These are phyloP conservation scores for Pheosia tremula DNA, from an alignment of 2,888 invertebrate genomes.

Conservation along the genomic window DNA sequence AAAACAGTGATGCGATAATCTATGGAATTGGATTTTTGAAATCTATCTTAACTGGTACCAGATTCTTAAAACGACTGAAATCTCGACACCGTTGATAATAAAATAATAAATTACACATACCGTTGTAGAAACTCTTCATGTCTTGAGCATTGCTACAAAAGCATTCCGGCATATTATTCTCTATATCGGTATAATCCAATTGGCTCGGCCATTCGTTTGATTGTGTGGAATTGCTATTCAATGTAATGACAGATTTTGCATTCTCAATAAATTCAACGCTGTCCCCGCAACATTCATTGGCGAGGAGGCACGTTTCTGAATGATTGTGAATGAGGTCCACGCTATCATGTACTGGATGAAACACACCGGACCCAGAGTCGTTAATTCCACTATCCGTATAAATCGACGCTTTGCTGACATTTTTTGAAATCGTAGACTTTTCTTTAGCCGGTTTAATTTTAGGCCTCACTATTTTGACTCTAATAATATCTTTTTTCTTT, in stretches of 20 bases:
- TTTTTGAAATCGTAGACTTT: slow-evolving; percentile 18
- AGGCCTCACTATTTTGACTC: slow-evolving; percentile 73
- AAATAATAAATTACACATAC: slow-evolving; percentile 15
- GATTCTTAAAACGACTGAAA: too few species aligned
- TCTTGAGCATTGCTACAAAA: slow-evolving; percentile 55
- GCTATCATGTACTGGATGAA: slow-evolving; percentile 51
- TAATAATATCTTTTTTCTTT: slow-evolving; percentile 70
- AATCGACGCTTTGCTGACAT: slow-evolving; percentile 39
- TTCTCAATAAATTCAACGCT: slow-evolving; percentile 64
- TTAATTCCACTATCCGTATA: slow-evolving; percentile 63
- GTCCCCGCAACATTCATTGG: slow-evolving; percentile 61
- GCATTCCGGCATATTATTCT: slow-evolving; percentile 41
- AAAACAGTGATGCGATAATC: too few species aligned
- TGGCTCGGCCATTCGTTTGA: slow-evolving; percentile 32
- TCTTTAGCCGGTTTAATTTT: slow-evolving; percentile 38
- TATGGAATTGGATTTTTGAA: too few species aligned
- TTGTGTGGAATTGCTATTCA: slow-evolving; percentile 47
- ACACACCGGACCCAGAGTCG: slow-evolving; percentile 52
- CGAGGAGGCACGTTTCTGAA: slow-evolving; percentile 71
- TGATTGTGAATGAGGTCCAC: slow-evolving; percentile 76
- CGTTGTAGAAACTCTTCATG: slow-evolving; percentile 29
- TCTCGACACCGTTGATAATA: too few species aligned
- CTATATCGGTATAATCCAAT: slow-evolving; percentile 30
- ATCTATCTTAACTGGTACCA: too few species aligned
- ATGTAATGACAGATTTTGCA: slow-evolving; percentile 54